Conservation (phyloP, 2,113 vertebrate species). For the Saccopteryx bilineata region DNA sequence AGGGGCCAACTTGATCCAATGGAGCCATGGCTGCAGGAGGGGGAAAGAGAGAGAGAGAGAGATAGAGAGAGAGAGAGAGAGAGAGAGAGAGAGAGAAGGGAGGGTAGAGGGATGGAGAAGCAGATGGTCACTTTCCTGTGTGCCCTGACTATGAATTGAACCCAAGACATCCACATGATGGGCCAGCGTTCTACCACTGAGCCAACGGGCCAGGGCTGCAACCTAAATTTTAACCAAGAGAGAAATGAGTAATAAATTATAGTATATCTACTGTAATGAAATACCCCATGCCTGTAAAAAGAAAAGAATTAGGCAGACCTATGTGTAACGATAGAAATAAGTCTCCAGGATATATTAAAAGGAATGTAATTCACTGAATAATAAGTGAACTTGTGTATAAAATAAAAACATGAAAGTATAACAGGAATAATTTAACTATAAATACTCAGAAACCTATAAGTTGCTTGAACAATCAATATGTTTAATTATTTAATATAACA, state of each 20-base stretch:
- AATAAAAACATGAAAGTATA: background rate
- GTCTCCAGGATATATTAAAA: conserved; percentile 18
- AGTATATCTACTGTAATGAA: background rate
- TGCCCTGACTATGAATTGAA: too few species aligned
- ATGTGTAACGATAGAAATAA: conserved; percentile 10
- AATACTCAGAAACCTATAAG: background rate
- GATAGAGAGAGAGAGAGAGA: too few species aligned
- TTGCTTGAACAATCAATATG: background rate
- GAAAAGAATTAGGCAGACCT: background rate
- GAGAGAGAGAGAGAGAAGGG: too few species aligned
- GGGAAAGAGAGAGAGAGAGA: too few species aligned
- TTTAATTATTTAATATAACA: background rate
- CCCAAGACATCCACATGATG: too few species aligned
- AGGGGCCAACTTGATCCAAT: too few species aligned
- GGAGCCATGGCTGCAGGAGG: too few species aligned
- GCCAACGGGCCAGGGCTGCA: too few species aligned
- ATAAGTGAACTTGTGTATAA: background rate
- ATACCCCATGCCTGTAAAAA: background rate
- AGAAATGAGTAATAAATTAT: background rate
- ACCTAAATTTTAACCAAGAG: conserved; percentile 16
- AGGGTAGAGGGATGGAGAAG: too few species aligned
- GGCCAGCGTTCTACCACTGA: too few species aligned
- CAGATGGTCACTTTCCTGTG: too few species aligned
- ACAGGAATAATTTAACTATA: conserved; percentile 13
- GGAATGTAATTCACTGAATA: conserved; percentile 12